Evolutionary conservation across 2,113 vertebrate species (phyloP).

Genomic region (Archilochus colubris): DNA sequence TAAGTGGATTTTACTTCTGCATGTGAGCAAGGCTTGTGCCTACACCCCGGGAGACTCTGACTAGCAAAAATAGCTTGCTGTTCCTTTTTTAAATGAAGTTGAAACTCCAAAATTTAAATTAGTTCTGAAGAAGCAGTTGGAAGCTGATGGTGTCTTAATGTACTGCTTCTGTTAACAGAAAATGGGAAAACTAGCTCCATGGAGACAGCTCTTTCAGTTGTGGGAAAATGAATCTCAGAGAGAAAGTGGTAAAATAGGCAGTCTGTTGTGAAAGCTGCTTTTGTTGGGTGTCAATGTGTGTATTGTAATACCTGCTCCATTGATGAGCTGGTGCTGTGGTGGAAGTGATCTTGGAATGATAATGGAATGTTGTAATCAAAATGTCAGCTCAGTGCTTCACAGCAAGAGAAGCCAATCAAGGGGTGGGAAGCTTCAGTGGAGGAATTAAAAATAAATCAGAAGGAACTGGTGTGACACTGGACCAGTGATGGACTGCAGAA

Average conservation of each 20-base stretch:
- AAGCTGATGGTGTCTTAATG: background rate
- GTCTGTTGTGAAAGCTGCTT: background rate
- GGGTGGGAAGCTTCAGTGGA: background rate
- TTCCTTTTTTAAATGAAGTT: background rate
- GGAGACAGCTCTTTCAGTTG: background rate
- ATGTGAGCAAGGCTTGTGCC: background rate
- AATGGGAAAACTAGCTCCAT: background rate
- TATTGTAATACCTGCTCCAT: background rate
- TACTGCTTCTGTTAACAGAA: background rate
- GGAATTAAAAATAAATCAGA: background rate
- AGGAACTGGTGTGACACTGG: background rate
- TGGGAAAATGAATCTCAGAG: background rate
- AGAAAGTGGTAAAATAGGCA: background rate
- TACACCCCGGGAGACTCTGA: background rate
- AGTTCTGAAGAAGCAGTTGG: background rate
- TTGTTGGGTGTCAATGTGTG: background rate
- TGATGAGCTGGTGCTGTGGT: background rate
- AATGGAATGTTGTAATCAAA: background rate
- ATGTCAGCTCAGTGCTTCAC: background rate
- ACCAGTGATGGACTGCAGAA: background rate
- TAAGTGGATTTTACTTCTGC: slow-evolving; percentile 50
- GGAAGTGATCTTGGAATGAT: background rate
- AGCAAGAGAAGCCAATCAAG: background rate
- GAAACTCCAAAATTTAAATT: background rate
- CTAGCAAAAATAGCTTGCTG: background rate